A percentile compares a stretch with the other conserved stretches of the same genome.
phyloP scores from a whole-genome alignment of 1,140 invertebrate genomes.

The Lasioglossum baleicum region DNA sequence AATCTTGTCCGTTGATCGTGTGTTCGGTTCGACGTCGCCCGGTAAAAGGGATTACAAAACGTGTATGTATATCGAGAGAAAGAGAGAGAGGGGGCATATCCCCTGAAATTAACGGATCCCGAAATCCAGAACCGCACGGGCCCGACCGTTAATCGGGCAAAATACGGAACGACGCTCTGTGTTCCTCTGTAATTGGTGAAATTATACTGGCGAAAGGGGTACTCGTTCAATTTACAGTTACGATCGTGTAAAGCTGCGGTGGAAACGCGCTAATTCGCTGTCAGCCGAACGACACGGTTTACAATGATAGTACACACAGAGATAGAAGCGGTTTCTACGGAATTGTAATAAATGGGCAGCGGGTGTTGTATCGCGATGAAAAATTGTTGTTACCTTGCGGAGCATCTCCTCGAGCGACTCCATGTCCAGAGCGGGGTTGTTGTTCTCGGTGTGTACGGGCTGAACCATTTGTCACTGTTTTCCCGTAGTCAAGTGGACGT shows the following conservation, averaged over 20 bases:
- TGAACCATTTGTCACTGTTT: conserved; percentile 71
- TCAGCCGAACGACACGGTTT: not conserved
- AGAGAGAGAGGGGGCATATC: not conserved
- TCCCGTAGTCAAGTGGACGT: conserved; percentile 7
- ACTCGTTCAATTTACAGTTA: not conserved
- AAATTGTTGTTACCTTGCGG: conserved; percentile 84
- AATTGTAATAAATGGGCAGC: not conserved
- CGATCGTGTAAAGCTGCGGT: conserved; percentile 1
- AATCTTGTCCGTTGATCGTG: not conserved
- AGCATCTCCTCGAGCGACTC: conserved; percentile 91
- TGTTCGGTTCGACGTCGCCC: not conserved
- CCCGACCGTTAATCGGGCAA: not conserved
- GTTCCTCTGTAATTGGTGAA: not conserved
- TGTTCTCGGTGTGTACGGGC: conserved; percentile 82
- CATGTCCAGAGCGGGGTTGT: conserved; percentile 88
- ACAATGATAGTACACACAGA: not conserved
- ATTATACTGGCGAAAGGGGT: not conserved
- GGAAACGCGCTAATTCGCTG: not conserved
- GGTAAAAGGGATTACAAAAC: conserved; percentile 2
- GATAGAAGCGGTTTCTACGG: not conserved
- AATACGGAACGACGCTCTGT: not conserved
- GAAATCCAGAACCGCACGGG: not conserved
- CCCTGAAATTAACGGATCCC: not conserved
- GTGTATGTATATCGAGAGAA: no score
- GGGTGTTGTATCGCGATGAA: not conserved